Percentiles rank a stretch among this genome's conserved stretches.
Conservation (phyloP, 2,888 invertebrate species). For the Cephalotes varians region DNA sequence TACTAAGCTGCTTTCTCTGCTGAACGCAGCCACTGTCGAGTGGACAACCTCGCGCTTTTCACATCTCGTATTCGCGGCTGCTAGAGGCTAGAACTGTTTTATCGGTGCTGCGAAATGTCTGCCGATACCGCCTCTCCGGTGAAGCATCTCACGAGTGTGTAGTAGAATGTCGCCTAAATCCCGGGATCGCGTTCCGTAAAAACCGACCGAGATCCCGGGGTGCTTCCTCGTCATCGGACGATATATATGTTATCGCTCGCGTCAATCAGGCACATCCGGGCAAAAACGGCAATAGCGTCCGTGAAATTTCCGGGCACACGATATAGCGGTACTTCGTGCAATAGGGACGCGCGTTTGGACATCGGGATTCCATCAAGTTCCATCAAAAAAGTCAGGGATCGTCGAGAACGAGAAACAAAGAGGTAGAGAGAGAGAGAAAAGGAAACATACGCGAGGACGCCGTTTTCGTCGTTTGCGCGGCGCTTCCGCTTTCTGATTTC, state of each 20-base stretch:
- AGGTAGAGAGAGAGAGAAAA: neutral
- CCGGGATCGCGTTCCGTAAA: neutral
- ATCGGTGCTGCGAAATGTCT: conserved; percentile 40
- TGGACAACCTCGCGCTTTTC: too few species aligned
- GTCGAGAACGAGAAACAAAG: neutral
- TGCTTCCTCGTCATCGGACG: neutral
- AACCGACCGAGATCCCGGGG: neutral
- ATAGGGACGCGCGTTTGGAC: neutral
- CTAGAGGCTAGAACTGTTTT: too few species aligned
- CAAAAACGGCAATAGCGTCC: conserved; percentile 4
- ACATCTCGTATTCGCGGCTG: too few species aligned
- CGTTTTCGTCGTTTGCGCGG: conserved; percentile 13
- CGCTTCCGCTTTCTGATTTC: conserved; percentile 6
- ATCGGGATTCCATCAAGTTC: neutral
- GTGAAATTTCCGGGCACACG: conserved; percentile 37
- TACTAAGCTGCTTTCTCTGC: too few species aligned
- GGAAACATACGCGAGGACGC: conserved; percentile 20
- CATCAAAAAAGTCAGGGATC: neutral
- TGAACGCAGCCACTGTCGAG: too few species aligned
- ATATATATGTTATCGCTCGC: neutral
- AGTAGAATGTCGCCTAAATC: neutral
- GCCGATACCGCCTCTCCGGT: conserved; percentile 58
- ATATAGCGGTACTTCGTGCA: conserved; percentile 33
- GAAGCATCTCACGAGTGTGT: conserved; percentile 51
- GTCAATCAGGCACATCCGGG: neutral